Base-by-base conservation (phyloP, 37 sponge, comb jelly and placozoan species). In the Cladorhizidae sp. region DNA sequence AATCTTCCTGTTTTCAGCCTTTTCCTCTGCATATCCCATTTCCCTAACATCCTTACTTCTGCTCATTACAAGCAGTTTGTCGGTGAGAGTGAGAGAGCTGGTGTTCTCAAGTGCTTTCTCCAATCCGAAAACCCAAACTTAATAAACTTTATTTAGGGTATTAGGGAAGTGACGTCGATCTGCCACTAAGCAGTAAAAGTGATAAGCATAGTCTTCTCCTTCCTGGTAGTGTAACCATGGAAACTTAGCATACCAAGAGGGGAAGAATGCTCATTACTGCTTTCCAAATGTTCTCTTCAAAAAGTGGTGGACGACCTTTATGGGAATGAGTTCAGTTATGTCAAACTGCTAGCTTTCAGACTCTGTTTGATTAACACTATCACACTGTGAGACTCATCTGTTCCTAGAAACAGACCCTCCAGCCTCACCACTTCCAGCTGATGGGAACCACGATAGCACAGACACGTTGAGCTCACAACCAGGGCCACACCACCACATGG, bases 181-280 rank as follows among this genome's bases (percentile, higher is more conserved):
- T 40, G 70, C 40, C 9, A 69, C 70, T 36, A 11, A 28, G 38
- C 70, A 69, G 22, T 69, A 35, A 20, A 69, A 69, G 56, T 70
- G 67, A 15, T 67, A 57, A 31, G 75, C 84, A 26, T 29, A 67
- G 40, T 83, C 76, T 33, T 17, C 45, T 35, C 40, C 69, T 37
- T 75, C 84, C 64, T 67, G 76, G 29, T 83, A 83, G 64, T 83
- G 84, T 49, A 75, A 65, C 84, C 76, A 83, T 28, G 75, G 70
- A 63, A 54, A 83, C 20, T 64, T 75, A 43, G 3, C 22, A 61
- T 61, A 22, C 62, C 62, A 61, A 26, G 62, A 61, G 7, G 62
- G 25, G 25, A 6, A 61, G 25, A 61, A 61, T 61, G 62, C n/a
- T 38, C 68, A 22, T n/a, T 73, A 15, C 40, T 82, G 83, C 7